Base-by-base conservation (phyloP, 2,113 vertebrate genomes). In the Nematolebias whitei region DNA sequence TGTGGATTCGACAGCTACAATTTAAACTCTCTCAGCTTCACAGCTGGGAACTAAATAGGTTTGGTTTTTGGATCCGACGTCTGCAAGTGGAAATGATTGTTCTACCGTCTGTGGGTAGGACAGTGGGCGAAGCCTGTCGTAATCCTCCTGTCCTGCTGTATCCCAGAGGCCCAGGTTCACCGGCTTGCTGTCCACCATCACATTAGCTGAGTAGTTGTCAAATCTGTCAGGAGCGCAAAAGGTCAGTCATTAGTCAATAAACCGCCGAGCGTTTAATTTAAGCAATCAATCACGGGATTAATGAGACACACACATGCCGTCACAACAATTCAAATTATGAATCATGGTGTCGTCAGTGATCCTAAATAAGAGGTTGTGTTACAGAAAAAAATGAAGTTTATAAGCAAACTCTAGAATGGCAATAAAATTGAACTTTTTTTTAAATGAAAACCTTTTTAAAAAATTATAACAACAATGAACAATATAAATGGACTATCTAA, bases 91-190 rank as follows among this genome's bases (percentile, higher is more conserved):
- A 40, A 41, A 20, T 22, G 16, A 62, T 14, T 51, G n/a, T 29
- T 47, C 4, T 84, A 90, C 88, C 82, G 88, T 90, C 78, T 90
- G 88, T 51, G 88, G 87, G 78, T 90, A 89, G 69, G 88, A 90
- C 51, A 90, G 78, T 6, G 88, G 88, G 15, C 87, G 82, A 41
- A 90, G 88, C 74, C 88, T 85, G 78, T 89, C 88, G 2, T 89
- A 89, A 63, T 89, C 85, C 50, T 89, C 87, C 62, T 90, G 89
- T 68, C 89, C 89, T 3, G 89, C 89, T 67, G 89, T 90, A 76
- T 90, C 89, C 89, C 89, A 90, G 20, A 90, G 85, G 26, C 89
- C 89, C 85, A 90, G 78, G 56, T 90, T 90, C 47, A 90, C 89
- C 0, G 89, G 89, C 47, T 90, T 90, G 66, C 87, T 90, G 85